Evolutionary conservation across 2,797 vertebrate genomes (phyloP), one percentile per base, ranked within the genome.

Genomic region (Acanthornis magna): DNA sequence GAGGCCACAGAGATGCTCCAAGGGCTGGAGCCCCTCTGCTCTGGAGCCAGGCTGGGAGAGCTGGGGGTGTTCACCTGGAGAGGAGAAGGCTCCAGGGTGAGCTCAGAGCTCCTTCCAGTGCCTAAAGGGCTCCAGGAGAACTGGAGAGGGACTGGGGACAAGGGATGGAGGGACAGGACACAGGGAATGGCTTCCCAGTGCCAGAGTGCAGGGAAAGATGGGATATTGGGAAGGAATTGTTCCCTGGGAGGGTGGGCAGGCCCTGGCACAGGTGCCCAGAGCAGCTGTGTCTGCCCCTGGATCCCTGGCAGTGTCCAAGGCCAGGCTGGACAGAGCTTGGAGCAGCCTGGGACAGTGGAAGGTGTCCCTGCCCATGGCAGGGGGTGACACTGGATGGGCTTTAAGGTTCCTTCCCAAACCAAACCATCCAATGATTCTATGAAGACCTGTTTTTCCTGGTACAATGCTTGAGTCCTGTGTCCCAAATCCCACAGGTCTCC

Each of bases 1-100:
- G 60, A 53, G 23, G 11, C n/a, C 27, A 29, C 0, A 0, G 53
- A 73, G 29, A 1, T 60, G 14, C 17, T 60, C 5, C 13, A 0
- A 43, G 38, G 45, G 8, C 67, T 88, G 76, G 23, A 63, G 43
- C 36, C 26, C 17, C 58, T 71, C 74, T 78, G 57, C 50, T 78
- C 42, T 71, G 74, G 40, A 57, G 43, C 32, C 67, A 51, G 58
- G 23, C 60, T 58, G 45, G 76, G n/a, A 73, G n/a, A 65, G 67
- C 60, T 72, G 53, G n/a, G 32, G 13, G 6, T 8, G 67, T 0
- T 73, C 53, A n/a, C 9, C 45, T 58, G 53, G 38, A 58, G 32
- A 45, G 0, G 9, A 7, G 51, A 58, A 72, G 12, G 51, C 3
- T 65, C 58, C 58, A 38, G 51, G 27, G 75, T 65, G 7, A 65